Conservation (phyloP, 1,140 invertebrate genomes). For the Brevipalpus yothersi region DNA sequence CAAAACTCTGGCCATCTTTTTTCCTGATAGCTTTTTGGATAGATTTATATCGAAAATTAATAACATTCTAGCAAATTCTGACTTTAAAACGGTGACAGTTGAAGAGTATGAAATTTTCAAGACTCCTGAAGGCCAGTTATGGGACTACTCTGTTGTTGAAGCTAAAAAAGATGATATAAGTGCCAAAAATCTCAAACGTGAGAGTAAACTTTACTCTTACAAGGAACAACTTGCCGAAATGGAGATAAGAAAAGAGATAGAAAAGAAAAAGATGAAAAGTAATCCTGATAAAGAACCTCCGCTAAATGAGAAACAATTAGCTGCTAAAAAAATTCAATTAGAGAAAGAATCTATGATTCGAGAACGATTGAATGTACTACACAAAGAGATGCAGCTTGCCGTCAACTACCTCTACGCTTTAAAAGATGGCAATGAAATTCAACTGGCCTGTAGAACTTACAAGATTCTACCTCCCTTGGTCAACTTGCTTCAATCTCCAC, state of each 20-base stretch:
- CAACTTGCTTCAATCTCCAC: conserved; percentile 20
- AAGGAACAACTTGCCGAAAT: conserved; percentile 89
- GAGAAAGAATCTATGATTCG: conserved; percentile 58
- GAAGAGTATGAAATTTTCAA: conserved; percentile 71
- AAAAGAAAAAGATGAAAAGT: conserved; percentile 55
- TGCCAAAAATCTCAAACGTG: conserved; percentile 69
- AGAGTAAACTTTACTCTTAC: conserved; percentile 89
- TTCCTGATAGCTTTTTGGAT: conserved; percentile 35
- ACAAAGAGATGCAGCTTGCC: conserved; percentile 30
- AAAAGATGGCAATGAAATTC: conserved; percentile 30
- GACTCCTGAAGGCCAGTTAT: conserved; percentile 66
- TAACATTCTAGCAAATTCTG: conserved; percentile 33
- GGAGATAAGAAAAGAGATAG: conserved; percentile 66
- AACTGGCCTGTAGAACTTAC: conserved; percentile 23
- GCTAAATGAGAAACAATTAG: conserved; percentile 71
- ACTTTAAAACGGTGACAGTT: conserved; percentile 43
- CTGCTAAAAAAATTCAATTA: conserved; percentile 59
- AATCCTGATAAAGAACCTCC: conserved; percentile 44
- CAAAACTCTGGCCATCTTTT: conserved; percentile 29
- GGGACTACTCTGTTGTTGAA: conserved; percentile 66
- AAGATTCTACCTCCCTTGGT: conserved; percentile 15
- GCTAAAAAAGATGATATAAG: conserved; percentile 23
- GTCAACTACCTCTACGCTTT: conserved; percentile 36
- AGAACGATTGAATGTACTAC: conserved; percentile 31
- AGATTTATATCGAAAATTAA: conserved; percentile 28